Evolutionary conservation across 1,140 invertebrate species (phyloP), one percentile per base, ranked within the genome.

Genomic region (Helicoverpa armigera): DNA sequence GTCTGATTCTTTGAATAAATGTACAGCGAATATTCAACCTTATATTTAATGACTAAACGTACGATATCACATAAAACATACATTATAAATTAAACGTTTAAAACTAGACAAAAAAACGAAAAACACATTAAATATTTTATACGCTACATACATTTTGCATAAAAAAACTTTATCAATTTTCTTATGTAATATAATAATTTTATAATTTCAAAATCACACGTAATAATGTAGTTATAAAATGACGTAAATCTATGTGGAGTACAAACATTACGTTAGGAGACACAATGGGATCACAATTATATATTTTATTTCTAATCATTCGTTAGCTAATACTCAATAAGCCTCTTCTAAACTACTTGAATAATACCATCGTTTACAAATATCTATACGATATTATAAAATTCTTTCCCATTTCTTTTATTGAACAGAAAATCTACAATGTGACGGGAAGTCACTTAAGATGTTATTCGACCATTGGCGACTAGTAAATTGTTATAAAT

Each of bases 1-100:
- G 86, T 90, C 87, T 85, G 83, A 85, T 77, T 82, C 67, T 29
- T 79, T 84, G 54, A 75, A 78, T 79, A 74, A 85, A 83, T 85
- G 73, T 87, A 87, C 83, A 86, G 76, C 50, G 58, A 80, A 70
- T 72, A 69, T 72, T 70, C 63, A 78, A 70, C 50, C 61, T 61
- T 82, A 79, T n/a, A 58, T 23, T 43, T 56, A 23, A 77, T 35
- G 60, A 43, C 48, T 76, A 74, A 11, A 18, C 18, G 48, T 58
- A 74, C 7, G 18, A 74, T 74, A 31, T 58, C 54, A 56, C 53
- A 43, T 74, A 74, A 58, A 56, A 67, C 63, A 65, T 43, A 67
- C 23, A 23, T 23, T 23, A 23, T 23, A 23, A 23, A 23, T 23
- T 23, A 23, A 23, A 23, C 23, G 0, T 23, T 23, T 23, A 23